phyloP scores from a whole-genome alignment of 1,140 invertebrate genomes.

The Listronotus bonariensis region DNA sequence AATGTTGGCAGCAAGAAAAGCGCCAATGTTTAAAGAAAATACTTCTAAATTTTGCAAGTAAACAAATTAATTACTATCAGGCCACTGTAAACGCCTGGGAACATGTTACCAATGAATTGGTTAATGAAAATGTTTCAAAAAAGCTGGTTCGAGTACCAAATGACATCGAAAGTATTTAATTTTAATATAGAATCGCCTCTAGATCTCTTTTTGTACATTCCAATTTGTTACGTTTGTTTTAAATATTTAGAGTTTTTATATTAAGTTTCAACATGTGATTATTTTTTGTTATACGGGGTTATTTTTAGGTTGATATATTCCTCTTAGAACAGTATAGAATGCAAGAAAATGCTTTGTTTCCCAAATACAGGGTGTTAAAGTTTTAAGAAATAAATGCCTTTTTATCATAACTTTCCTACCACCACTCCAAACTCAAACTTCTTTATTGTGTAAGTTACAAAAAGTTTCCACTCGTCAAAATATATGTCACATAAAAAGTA shows the following conservation, averaged over 20 bases:
- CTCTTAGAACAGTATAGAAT: too few relatives aligned
- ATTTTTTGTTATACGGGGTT: too few relatives aligned
- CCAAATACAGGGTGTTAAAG: too few relatives aligned
- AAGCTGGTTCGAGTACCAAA: conserved; percentile 30
- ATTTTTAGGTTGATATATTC: too few relatives aligned
- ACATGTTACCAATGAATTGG: conserved; percentile 46
- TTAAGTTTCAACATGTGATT: background rate
- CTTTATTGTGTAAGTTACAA: too few relatives aligned
- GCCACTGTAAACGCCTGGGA: conserved; percentile 69
- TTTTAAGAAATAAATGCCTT: too few relatives aligned
- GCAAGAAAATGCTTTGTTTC: too few relatives aligned
- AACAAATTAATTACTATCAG: conserved; percentile 72
- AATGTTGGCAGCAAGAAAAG: conserved; percentile 74
- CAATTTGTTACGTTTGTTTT: conserved; percentile 21
- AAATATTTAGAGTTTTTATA: conserved; percentile 1
- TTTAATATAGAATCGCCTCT: conserved; percentile 12
- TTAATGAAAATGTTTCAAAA: conserved; percentile 34
- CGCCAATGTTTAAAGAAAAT: conserved; percentile 70
- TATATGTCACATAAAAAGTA: too few relatives aligned
- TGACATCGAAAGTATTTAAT: conserved; percentile 37
- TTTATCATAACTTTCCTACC: too few relatives aligned
- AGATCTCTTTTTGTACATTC: conserved; percentile 34
- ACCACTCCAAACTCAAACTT: too few relatives aligned
- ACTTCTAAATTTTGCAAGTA: conserved; percentile 67
- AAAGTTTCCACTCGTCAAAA: too few relatives aligned